Evolutionary conservation across 2,113 vertebrate species (phyloP).

Genomic region (Corythaixoides concolor): DNA sequence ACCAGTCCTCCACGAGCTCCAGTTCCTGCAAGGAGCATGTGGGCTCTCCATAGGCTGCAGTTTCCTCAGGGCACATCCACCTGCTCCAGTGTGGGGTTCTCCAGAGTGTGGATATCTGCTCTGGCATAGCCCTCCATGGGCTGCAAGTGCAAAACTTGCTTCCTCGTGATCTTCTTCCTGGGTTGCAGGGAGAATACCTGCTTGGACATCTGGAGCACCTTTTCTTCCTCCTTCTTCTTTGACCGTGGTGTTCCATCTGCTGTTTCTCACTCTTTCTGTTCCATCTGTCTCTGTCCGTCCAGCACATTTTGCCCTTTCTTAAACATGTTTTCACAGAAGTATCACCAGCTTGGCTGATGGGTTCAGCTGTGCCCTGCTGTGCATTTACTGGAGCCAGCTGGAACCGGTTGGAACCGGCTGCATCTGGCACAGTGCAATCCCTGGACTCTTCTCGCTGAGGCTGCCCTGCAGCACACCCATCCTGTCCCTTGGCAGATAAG

Average conservation of each 20-base stretch:
- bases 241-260: background rate
- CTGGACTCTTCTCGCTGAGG: background rate
- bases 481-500: background rate
- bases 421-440: background rate
- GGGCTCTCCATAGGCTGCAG: background rate
- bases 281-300: background rate
- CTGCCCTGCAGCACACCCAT: background rate
- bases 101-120: background rate
- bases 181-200: background rate
- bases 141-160: background rate
- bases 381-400: background rate
- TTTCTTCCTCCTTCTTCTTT: background rate
- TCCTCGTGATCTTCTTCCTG: background rate
- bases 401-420: fast-evolving
- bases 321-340: background rate
- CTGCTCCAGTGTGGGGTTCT: background rate
- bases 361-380: background rate
- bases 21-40: background rate
- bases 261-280: background rate
- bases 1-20: background rate
- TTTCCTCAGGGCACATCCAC: background rate
- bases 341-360: background rate
- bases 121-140: background rate
- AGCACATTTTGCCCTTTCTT: background rate
- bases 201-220: background rate